These are phyloP conservation scores for Cataglyphis livida DNA, from an alignment of 2,888 invertebrate genomes.

Conservation along the genomic window DNA sequence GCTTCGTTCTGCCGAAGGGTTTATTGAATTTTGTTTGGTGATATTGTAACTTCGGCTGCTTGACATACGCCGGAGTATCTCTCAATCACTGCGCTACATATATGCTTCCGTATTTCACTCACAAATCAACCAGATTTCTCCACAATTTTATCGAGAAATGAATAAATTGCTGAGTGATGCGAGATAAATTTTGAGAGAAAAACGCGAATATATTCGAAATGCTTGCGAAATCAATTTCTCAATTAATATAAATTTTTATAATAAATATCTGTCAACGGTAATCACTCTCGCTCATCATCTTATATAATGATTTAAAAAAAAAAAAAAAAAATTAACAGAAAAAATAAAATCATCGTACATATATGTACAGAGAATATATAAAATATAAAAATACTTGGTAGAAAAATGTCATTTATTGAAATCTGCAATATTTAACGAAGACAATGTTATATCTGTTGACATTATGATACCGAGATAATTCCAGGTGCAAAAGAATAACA, in stretches of 20 bases:
- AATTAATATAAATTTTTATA: background rate
- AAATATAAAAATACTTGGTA: background rate
- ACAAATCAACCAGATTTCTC: slow-evolving; percentile 9
- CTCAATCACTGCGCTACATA: slow-evolving; percentile 57
- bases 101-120: slow-evolving; percentile 23
- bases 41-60: slow-evolving; percentile 78
- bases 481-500: slow-evolving; percentile 35
- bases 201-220: background rate
- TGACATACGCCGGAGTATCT: slow-evolving; percentile 53
- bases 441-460: slow-evolving; percentile 41
- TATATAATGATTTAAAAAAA: slow-evolving; percentile 1
- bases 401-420: background rate
- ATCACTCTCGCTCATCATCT: background rate
- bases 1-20: slow-evolving; percentile 79
- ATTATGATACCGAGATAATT: slow-evolving; percentile 41
- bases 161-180: background rate
- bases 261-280: background rate
- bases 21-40: slow-evolving; percentile 81
- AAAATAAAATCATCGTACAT: background rate
- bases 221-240: background rate
- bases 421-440: slow-evolving; percentile 30
- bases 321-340: background rate
- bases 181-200: background rate
- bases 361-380: background rate
- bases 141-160: slow-evolving; percentile 1